A percentile compares a stretch with the other conserved stretches of the same genome.
These are phyloP conservation scores for Spisula solida DNA, from an alignment of 2,888 invertebrate genomes.

Conservation along the genomic window DNA sequence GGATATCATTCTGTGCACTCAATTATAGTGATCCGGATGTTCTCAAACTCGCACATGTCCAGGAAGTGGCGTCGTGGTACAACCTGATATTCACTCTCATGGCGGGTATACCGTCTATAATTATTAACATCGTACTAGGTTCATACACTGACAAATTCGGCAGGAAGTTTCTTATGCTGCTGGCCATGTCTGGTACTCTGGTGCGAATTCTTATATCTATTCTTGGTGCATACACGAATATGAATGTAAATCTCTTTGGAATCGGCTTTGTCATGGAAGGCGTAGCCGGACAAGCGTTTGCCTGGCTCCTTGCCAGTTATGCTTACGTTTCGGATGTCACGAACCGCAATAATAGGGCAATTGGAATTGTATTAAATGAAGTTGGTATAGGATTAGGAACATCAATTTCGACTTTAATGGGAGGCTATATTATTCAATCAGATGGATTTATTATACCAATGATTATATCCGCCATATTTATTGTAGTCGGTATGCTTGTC, in stretches of 20 bases:
- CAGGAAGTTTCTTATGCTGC: slow-evolving; percentile 33
- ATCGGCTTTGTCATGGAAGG: slow-evolving; percentile 32
- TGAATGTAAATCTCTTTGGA: slow-evolving; percentile 22
- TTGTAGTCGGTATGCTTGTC: slow-evolving; percentile 9
- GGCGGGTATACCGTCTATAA: not conserved
- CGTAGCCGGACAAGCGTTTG: slow-evolving; percentile 34
- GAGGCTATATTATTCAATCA: slow-evolving; percentile 23
- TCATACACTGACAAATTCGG: slow-evolving; percentile 40
- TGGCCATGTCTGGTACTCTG: slow-evolving; percentile 22
- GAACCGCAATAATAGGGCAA: slow-evolving; percentile 21
- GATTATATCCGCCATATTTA: not conserved
- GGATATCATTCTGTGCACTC: slow-evolving; percentile 21
- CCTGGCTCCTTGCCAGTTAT: slow-evolving; percentile 29
- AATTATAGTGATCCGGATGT: slow-evolving; percentile 13
- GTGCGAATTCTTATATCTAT: not conserved
- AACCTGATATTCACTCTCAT: slow-evolving; percentile 19
- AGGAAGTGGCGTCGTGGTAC: slow-evolving; percentile 14
- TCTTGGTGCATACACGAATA: slow-evolving; percentile 22
- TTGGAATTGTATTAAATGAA: slow-evolving; percentile 38
- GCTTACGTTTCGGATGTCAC: slow-evolving; percentile 36
- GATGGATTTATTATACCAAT: slow-evolving; percentile 27
- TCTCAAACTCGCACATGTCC: slow-evolving; percentile 8
- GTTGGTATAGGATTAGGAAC: slow-evolving; percentile 30
- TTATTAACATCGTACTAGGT: slow-evolving; percentile 35
- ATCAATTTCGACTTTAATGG: slow-evolving; percentile 2